Base-by-base conservation (phyloP, 1,140 invertebrate genomes). In the Bombus sibiricus region DNA sequence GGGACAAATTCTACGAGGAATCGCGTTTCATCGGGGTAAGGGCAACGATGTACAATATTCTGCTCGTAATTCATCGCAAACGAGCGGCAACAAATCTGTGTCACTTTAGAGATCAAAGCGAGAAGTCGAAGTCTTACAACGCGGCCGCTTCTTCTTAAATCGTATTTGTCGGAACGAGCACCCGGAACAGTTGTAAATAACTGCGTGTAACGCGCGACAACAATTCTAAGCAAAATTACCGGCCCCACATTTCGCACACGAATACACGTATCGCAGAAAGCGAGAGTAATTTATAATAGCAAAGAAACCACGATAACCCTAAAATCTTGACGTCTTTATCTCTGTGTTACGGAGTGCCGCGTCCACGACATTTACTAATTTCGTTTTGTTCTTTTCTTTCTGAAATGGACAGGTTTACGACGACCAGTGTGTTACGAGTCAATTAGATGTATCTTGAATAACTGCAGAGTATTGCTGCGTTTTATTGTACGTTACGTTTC, bases 81-180 rank as follows among this genome's bases (percentile, higher is more conserved):
- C 71, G 22, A 74, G 59, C 77, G 34, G 57, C 71, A 81, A 85
- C 84, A 81, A 85, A 85, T 85, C 84, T 81, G 84, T 68, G 84
- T 85, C 84, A 74, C 78, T 73, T 85, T 57, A 80, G 37, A 85
- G 84, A 85, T 85, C 84, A 85, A 85, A 85, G 84, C 43, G 37
- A 74, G 37, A 68, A 81, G 71, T 74, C 78, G 78, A 85, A 85
- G 79, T 18, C 57, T 53, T 72, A 3, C 39, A 6, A 9, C 47
- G n/a, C 13, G 39, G 8, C 34, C 25, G 53, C 53, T 71, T 80
- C 76, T 85, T 53, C 47, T 85, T 72, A 62, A 80, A 62, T 80
- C 69, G 64, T 32, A 5, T 10, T 32, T 34, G 76, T 28, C 39
- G 41, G 71, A 66, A 66, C 41, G 37, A 18, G 47, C 18, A 53